Evolutionary conservation across 2,797 vertebrate species (phyloP).

Genomic region (Alcedo atthis): DNA sequence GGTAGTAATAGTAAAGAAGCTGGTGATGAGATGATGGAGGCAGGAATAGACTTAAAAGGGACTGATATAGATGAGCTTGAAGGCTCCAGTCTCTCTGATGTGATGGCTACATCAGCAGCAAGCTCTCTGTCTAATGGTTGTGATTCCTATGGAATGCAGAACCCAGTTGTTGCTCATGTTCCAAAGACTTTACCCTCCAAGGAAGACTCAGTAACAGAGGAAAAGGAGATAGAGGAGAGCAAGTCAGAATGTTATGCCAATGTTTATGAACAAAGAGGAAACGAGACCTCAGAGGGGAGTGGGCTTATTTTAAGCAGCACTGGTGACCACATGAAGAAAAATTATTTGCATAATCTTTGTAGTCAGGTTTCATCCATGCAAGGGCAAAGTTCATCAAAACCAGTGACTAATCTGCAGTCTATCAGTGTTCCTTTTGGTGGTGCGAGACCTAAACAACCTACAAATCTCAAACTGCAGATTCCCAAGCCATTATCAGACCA

Average conservation of each 20-base stretch:
- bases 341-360: slow-evolving; percentile 80
- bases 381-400: slow-evolving; percentile 77
- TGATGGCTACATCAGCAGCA: slow-evolving; percentile 67
- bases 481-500: slow-evolving; percentile 89
- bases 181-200: slow-evolving; percentile 88
- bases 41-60: slow-evolving; percentile 60
- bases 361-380: slow-evolving; percentile 77
- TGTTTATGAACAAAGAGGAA: slow-evolving; percentile 84
- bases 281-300: slow-evolving; percentile 75
- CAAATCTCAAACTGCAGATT: slow-evolving; percentile 94
- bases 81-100: slow-evolving; percentile 64
- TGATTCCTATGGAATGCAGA: slow-evolving; percentile 87
- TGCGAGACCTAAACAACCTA: slow-evolving; percentile 94
- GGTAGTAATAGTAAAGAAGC: slow-evolving; percentile 46
- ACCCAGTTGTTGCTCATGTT: slow-evolving; percentile 78
- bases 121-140: slow-evolving; percentile 77
- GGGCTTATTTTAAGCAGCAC: slow-evolving; percentile 82
- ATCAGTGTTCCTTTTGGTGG: slow-evolving; percentile 92
- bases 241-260: slow-evolving; percentile 85
- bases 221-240: slow-evolving; percentile 96
- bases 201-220: slow-evolving; percentile 96
- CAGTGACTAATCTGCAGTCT: slow-evolving; percentile 82
- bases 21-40: slow-evolving; percentile 41
- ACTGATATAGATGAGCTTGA: slow-evolving; percentile 65
- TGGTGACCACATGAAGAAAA: slow-evolving; percentile 81